Base-by-base conservation (phyloP, 92 coral and sea anemone genomes). In the Epizoanthus stellaris region DNA sequence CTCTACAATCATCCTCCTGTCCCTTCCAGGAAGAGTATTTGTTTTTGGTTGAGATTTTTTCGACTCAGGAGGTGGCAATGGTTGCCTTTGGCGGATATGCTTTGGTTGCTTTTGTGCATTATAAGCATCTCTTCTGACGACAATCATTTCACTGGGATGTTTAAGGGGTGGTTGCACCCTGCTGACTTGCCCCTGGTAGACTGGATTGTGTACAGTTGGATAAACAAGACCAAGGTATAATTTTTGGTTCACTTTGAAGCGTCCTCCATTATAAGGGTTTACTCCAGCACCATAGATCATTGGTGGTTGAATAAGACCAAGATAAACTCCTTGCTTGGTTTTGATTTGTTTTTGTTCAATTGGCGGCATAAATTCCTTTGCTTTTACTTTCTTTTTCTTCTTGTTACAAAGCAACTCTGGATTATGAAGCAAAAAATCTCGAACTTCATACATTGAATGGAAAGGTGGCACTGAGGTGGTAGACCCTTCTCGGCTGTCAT, bases 271-370 rank as follows among this genome's bases (percentile, higher is more conserved):
- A 62, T 79, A 79, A 20, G 90, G 91, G 30, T 92, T 85, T 5
- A 84, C 93, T 30, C 98, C 95, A 42, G 80, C 79, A 56, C 89
- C 94, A 73, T 94, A 94, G 80, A 94, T 64, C 9, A 87, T 62
- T 15, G 96, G 93, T 13, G 96, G 96, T 65, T 92, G 88, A 43
- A 96, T 91, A 14, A 96, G 92, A 53, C 96, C 94, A 85, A 96
- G 86, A 85, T 96, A 96, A 17, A 96, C 85, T n/a, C 89, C 85
- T 82, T 96, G 99, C 74, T 96, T 96, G 4, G 98, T 92, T 76
- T 96, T 95, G 23, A 91, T 90, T 86, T 95, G 98, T 81, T 89
- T 96, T 43, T 84, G 94, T 79, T 79, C 83, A 34, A 12, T 13
- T 23, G 74, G 87, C 6, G 76, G 86, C 43, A 62, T 58, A 67